Conservation (phyloP, 2,888 invertebrate species). For the Hartigia nigra region DNA sequence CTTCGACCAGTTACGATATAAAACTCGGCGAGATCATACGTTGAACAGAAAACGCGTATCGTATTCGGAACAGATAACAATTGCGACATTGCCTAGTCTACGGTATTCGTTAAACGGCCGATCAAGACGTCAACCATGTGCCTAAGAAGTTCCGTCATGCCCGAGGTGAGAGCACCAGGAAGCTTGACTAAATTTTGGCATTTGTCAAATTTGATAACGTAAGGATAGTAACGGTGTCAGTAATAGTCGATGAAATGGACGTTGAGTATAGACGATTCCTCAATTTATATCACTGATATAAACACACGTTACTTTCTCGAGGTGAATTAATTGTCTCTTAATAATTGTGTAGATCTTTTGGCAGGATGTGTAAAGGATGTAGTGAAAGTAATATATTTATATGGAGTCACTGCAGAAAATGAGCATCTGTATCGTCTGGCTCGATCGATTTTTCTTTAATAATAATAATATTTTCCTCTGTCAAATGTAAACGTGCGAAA, state of each 20-base stretch:
- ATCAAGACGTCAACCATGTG: conserved; percentile 59
- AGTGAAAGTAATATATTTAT: not conserved
- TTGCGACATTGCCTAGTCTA: not conserved
- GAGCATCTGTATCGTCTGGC: not conserved
- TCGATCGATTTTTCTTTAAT: not conserved
- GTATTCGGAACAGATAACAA: not conserved
- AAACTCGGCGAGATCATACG: conserved; percentile 38
- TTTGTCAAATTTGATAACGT: not conserved
- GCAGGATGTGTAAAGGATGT: not conserved
- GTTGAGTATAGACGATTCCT: not conserved
- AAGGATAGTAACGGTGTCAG: not conserved
- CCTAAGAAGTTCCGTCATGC: conserved; percentile 52
- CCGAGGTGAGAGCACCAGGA: conserved; percentile 53
- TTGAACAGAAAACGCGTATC: not conserved
- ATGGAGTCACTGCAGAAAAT: not conserved
- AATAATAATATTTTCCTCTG: not conserved
- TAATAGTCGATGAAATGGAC: not conserved
- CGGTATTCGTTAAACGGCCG: not conserved
- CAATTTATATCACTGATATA: not conserved
- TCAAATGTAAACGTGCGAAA: not conserved
- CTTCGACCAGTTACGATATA: conserved; percentile 51
- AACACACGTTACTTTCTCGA: not conserved
- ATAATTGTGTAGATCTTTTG: not conserved
- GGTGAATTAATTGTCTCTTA: not conserved
- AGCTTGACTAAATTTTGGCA: not conserved